Base-by-base conservation (phyloP, 1,140 invertebrate genomes). In the Schmidtea mediterranea region DNA sequence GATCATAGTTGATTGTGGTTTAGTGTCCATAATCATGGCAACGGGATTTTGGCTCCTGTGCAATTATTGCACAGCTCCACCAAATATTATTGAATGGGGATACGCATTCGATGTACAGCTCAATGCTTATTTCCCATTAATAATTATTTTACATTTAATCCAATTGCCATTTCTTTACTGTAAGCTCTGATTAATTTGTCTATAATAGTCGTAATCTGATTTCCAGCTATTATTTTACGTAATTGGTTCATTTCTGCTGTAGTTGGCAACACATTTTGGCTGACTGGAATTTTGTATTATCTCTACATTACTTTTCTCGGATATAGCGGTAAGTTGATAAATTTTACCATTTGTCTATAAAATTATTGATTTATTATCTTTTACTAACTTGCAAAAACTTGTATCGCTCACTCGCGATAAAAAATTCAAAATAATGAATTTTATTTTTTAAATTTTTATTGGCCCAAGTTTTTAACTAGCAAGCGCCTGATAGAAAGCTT, bases 31-130 rank as follows among this genome's bases (percentile, higher is more conserved):
- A 21, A 61, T 86, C 43, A 76, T 89, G 50, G 82, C 87, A 15
- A 84, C 86, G 43, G 59, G 79, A 52, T 75, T 87, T 55, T 95
- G 87, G 87, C 40, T 41, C 10, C 40, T 41, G 12, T 19, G 18
- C 12, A 41, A 41, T 12, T 12, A 23, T 19, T 6, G 3, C 3
- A 19, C 40, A 6, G 19, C 5, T 56, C 74, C 78, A 59, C 62
- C 59, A 46, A 62, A 69, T 52, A 73, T 75, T 65, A 84, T 97
- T 46, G 90, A 98, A 66, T 95, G 90, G 90, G 90, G 80, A 1
- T 97, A 92, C 68, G 77, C 82, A 23, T 97, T 97, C 69, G 90
- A 97, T 67, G 82, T 98, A 37, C 90, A 98, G 69, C 72, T 97
- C 50, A 95, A 97, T 71, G 89, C 90, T 6, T 89, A 89, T 65